Conservation (phyloP, 2,797 vertebrate genomes). For the Sebastes matsubarae region DNA sequence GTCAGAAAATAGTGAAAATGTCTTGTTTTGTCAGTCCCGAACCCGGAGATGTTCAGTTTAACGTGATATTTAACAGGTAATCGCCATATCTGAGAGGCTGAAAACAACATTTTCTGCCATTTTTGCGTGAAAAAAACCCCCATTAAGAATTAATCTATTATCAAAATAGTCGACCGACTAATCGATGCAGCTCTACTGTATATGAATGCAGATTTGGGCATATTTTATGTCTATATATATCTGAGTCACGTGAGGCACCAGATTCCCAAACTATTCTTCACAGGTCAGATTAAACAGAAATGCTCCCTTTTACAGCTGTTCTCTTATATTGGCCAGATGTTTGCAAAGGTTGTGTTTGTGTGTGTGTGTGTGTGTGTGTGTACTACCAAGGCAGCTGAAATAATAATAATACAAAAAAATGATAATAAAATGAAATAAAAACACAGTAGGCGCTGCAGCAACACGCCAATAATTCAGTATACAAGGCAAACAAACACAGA, state of each 20-base stretch:
- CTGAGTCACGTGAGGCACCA: not conserved
- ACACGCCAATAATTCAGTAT: constrained; percentile 68
- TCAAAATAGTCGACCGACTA: not conserved
- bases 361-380: constrained; percentile 17
- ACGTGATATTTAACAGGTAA: no score
- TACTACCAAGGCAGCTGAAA: constrained; percentile 76
- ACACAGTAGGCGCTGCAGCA: constrained; percentile 71
- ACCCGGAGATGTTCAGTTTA: no score
- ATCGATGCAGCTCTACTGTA: not conserved
- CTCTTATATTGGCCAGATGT: constrained; percentile 7
- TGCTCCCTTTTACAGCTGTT: constrained; percentile 10
- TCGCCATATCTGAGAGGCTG: no score
- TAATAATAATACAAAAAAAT: constrained; percentile 2
- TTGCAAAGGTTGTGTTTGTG: not conserved
- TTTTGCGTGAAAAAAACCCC: no score
- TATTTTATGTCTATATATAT: not conserved
- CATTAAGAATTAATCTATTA: not conserved
- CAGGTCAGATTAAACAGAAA: not conserved
- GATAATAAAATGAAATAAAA: constrained; percentile 18
- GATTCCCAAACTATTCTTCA: not conserved
- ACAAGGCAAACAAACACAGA: constrained; percentile 87
- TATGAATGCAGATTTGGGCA: constrained; percentile 45
- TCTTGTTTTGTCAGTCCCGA: no score
- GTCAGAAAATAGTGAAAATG: no score
- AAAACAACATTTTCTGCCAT: no score